Percentiles rank a stretch among this genome's conserved stretches.
phyloP scores from a whole-genome alignment of 2,888 invertebrate species.

The Tachystola acroxantha region DNA sequence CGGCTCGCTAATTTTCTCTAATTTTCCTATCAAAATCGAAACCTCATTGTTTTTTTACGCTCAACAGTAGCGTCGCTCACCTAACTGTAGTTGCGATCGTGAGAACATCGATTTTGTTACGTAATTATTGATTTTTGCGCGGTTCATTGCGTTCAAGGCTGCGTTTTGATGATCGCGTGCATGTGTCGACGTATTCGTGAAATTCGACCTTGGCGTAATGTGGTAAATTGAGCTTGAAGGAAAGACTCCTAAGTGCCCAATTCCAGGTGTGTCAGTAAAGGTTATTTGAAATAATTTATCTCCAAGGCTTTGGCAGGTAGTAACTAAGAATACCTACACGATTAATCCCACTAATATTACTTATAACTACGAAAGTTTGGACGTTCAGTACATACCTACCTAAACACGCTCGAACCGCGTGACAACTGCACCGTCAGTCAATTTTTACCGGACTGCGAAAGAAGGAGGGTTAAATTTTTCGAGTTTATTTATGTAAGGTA shows the following conservation, averaged over 20 bases:
- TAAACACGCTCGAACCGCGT: too few species aligned
- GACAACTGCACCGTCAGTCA: too few species aligned
- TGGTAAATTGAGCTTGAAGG: slow-evolving; percentile 63
- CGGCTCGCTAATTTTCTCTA: slow-evolving; percentile 72
- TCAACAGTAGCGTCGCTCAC: slow-evolving; percentile 42
- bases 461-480: too few species aligned
- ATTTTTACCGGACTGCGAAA: too few species aligned
- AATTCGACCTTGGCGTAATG: slow-evolving; percentile 58
- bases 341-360: too few species aligned
- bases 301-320: too few species aligned
- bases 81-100: slow-evolving; percentile 60
- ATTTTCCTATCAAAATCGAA: slow-evolving; percentile 75
- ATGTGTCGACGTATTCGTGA: slow-evolving; percentile 29
- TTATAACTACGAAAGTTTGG: too few species aligned
- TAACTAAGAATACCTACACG: too few species aligned
- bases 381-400: too few species aligned
- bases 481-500: too few species aligned
- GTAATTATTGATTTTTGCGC: slow-evolving; percentile 51
- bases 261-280: slow-evolving; percentile 13
- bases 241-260: slow-evolving; percentile 17
- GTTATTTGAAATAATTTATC: slow-evolving; percentile 6
- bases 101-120: slow-evolving; percentile 58
- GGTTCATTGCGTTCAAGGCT: slow-evolving; percentile 38
- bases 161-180: slow-evolving; percentile 40
- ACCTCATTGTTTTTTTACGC: slow-evolving; percentile 52